These are phyloP conservation scores for Strigops habroptila DNA, from an alignment of 2,113 vertebrate genomes.

Conservation along the genomic window DNA sequence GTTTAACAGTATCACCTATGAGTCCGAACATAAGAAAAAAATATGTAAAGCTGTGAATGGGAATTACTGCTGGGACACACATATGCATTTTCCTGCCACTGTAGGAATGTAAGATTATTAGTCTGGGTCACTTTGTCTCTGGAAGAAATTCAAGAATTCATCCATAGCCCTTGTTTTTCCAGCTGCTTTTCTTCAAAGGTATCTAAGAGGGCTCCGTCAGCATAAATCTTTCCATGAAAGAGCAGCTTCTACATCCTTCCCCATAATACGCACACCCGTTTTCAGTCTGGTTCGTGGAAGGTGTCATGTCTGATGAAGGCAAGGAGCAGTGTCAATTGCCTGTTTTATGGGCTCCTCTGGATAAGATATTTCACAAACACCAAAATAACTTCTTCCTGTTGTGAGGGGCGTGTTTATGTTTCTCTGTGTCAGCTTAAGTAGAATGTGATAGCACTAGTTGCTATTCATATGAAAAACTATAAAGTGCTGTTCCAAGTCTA, in stretches of 20 bases:
- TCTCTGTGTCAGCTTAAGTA: neutral
- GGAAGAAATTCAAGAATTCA: neutral
- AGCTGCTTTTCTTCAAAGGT: constrained; percentile 17
- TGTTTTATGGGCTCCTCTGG: neutral
- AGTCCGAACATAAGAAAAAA: neutral
- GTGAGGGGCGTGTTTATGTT: neutral
- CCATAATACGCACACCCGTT: neutral
- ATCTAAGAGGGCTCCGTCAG: neutral
- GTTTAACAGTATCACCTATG: neutral
- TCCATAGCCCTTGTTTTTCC: neutral
- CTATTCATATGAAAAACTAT: neutral
- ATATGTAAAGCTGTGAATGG: neutral
- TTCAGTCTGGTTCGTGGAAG: neutral
- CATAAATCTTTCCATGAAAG: neutral
- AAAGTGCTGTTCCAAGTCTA: neutral
- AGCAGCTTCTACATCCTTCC: neutral
- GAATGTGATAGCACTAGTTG: neutral
- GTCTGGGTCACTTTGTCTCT: neutral
- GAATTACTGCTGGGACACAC: neutral
- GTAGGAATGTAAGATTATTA: neutral
- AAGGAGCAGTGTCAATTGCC: neutral
- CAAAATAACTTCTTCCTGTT: neutral
- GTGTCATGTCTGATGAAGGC: neutral
- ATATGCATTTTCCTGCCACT: neutral
- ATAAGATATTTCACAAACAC: neutral